Base-by-base conservation (phyloP, 2,797 vertebrate genomes). In the Esox masquinongy region DNA sequence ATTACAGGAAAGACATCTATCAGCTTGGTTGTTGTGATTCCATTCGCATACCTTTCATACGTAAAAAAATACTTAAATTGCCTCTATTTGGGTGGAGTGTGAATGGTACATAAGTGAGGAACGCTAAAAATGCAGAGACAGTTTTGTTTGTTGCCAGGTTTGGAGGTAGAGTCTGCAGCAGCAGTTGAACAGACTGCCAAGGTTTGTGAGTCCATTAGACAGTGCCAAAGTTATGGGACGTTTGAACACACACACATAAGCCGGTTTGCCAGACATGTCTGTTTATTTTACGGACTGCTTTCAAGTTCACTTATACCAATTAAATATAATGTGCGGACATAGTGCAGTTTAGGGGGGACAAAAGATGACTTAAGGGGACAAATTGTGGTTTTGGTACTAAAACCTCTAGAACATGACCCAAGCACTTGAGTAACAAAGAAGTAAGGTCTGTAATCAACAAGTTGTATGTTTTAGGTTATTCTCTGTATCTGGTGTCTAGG, bases 191-290 rank as follows among this genome's bases (percentile, higher is more conserved):
- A 56, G 53, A 43, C 39, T 43, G 5, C 39, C 39, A 43, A 43
- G 39, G 39, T 43, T 43, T 43, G 26, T 24, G 12, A 49, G 39
- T 61, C 24, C 68, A 24, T 34, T 17, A 66, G 68, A 17, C 24
- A 15, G 36, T 70, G 6, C 29, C 26, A 66, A 66, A 1, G 16
- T 15, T 66, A 16, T 29, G 29, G 61, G 24, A 64, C 15, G 8
- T 64, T 15, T 29, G 24, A 14, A 49, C 15, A 24, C 61, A 51
- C 63, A 68, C 43, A 26, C 47, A 19, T 47, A 49, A 66, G 36
- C 59, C 31, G 63, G 63, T 47, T 50, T 50, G 50, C 69, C 49
- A 70, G 69, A 51, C 69, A 70, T 47, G 69, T 70, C 47, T 53
- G 26, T 47, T 68, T n/a, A 34, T 76, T 63, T 63, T 61, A 76